Conservation (phyloP, 2,797 vertebrate species). For the Spondyliosoma cantharus region DNA sequence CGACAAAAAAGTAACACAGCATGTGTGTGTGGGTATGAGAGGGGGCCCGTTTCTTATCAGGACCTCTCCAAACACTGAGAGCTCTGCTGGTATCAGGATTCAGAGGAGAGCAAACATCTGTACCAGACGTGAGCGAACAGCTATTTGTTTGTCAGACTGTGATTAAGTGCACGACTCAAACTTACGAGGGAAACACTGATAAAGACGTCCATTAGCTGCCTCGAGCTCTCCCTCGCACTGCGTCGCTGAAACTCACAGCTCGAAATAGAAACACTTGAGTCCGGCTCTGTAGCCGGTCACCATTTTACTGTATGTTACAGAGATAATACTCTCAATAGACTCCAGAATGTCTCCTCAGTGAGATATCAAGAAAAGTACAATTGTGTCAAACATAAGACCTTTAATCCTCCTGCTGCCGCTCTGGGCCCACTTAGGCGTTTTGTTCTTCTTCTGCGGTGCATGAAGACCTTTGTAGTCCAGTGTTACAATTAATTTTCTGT, state of each 20-base stretch:
- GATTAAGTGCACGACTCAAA: constrained; percentile 43
- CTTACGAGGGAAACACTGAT: constrained; percentile 37
- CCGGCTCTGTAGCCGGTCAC: neutral
- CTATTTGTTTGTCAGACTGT: constrained; percentile 60
- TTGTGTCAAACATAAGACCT: constrained; percentile 19
- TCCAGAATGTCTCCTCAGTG: constrained; percentile 6
- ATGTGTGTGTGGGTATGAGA: neutral
- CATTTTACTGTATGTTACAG: neutral
- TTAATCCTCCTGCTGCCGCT: constrained; percentile 39
- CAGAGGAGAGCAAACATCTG: constrained; percentile 59
- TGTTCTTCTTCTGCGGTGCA: constrained; percentile 61
- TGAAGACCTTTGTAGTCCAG: constrained; percentile 56
- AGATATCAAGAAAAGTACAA: constrained; percentile 9
- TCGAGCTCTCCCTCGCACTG: neutral
- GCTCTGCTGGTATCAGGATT: constrained; percentile 42
- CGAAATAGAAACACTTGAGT: constrained; percentile 38
- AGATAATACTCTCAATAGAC: neutral
- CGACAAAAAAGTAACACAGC: neutral
- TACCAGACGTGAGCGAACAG: constrained; percentile 38
- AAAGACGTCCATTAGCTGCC: constrained; percentile 46
- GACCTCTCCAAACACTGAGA: constrained; percentile 26
- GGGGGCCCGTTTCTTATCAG: constrained; percentile 43
- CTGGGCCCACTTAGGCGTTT: constrained; percentile 38
- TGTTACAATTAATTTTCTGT: constrained; percentile 76
- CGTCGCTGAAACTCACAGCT: neutral